Evolutionary conservation across 2,797 vertebrate genomes (phyloP).

Genomic region (Helicolenus hilgendorfi): DNA sequence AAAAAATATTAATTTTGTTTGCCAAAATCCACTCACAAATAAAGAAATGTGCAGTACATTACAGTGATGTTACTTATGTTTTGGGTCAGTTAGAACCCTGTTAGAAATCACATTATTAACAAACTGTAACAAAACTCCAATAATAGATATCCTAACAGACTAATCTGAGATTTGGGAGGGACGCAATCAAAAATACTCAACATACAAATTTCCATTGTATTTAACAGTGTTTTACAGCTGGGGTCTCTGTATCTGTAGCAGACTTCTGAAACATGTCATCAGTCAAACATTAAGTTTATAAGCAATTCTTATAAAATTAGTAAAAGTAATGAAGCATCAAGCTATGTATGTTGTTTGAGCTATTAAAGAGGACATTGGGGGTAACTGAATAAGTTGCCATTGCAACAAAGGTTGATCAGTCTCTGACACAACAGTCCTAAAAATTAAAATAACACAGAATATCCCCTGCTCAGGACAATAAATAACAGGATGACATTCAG

Average conservation of each 20-base stretch:
- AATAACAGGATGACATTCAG: slow-evolving; percentile 57
- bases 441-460: not conserved
- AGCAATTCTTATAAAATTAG: not conserved
- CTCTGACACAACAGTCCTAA: slow-evolving; percentile 6
- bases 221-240: not conserved
- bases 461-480: not conserved
- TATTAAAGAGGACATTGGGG: not conserved
- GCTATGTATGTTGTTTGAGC: not conserved
- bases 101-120: not conserved
- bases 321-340: not conserved
- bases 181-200: not conserved
- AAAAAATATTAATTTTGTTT: not conserved
- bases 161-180: not conserved
- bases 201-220: not conserved
- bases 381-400: not conserved
- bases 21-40: not conserved
- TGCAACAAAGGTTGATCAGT: slow-evolving; percentile 1
- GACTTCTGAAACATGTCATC: not conserved
- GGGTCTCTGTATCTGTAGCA: no score
- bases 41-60: not conserved
- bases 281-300: not conserved
- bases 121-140: not conserved
- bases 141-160: not conserved
- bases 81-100: not conserved
- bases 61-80: not conserved